phyloP scores from a whole-genome alignment of 92 coral and sea anemone genomes.

The Anthopleura xanthogrammica region DNA sequence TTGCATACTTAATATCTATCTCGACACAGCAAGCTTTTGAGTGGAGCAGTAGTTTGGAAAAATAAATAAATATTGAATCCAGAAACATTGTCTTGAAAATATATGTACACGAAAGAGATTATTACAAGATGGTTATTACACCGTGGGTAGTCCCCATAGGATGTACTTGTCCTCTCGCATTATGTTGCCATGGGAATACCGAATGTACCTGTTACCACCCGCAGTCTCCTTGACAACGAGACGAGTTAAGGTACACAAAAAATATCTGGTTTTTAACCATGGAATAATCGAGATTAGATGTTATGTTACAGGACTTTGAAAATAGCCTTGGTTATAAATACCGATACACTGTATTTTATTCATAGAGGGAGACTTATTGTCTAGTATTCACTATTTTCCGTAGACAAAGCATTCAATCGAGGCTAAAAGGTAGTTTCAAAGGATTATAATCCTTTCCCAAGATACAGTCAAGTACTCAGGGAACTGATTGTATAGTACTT shows the following conservation, averaged over 20 bases:
- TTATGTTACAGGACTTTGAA: background rate
- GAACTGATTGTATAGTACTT: background rate
- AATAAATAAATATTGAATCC: background rate
- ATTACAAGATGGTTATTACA: background rate
- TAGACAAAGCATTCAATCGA: too few relatives aligned
- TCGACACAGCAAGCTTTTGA: background rate
- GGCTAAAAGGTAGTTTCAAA: too few relatives aligned
- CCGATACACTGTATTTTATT: too few relatives aligned
- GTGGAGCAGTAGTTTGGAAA: background rate
- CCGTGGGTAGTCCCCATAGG: background rate
- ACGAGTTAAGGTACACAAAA: background rate
- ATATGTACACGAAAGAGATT: background rate
- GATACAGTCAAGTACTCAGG: too few relatives aligned
- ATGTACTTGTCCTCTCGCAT: background rate
- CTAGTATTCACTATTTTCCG: too few relatives aligned
- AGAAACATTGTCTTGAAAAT: background rate
- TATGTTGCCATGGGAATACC: constrained; percentile 9
- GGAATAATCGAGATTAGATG: background rate
- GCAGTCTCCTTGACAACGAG: constrained; percentile 10
- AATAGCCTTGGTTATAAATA: background rate
- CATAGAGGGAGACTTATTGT: too few relatives aligned
- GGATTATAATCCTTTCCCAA: too few relatives aligned
- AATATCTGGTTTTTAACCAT: background rate
- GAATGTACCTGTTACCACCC: constrained; percentile 31
- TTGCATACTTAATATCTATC: background rate